Conservation (phyloP, 2,888 invertebrate species). For the Bellardia pandia region DNA sequence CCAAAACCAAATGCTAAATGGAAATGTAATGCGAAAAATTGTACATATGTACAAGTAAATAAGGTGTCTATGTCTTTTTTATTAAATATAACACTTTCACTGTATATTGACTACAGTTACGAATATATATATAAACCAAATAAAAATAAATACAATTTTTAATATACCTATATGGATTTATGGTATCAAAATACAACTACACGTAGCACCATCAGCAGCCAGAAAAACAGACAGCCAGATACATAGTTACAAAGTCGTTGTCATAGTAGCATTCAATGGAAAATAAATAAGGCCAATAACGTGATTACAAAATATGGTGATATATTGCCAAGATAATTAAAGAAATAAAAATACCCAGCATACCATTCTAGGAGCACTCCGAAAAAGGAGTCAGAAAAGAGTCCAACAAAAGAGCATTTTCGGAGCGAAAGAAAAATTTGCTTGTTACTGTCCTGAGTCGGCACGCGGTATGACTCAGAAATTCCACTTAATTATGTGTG, state of each 20-base stretch:
- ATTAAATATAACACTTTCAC: conserved; percentile 63
- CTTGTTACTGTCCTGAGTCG: too few species aligned
- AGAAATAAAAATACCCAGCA: conserved; percentile 10
- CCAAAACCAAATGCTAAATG: conserved; percentile 40
- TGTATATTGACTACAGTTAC: conserved; percentile 24
- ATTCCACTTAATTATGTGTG: too few species aligned
- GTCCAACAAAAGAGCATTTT: too few species aligned
- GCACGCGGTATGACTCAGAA: too few species aligned
- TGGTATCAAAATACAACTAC: conserved; percentile 40
- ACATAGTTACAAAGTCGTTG: background rate
- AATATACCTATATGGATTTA: conserved; percentile 9
- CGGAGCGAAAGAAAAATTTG: too few species aligned
- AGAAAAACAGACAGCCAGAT: background rate
- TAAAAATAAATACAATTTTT: conserved; percentile 11
- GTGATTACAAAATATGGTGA: conserved; percentile 50
- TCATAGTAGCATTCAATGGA: background rate
- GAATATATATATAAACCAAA: conserved; percentile 20
- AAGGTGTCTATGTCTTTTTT: conserved; percentile 41
- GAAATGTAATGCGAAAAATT: conserved; percentile 12
- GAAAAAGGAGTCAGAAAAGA: too few species aligned
- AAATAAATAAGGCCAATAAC: conserved; percentile 60
- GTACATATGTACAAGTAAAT: background rate
- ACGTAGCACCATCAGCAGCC: conserved; percentile 3
- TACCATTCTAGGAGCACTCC: too few species aligned
- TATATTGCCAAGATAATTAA: conserved; percentile 28